Percentiles rank a stretch among this genome's conserved stretches.
Conservation (phyloP, 2,888 invertebrate genomes). For the Halocaridina rubra region DNA sequence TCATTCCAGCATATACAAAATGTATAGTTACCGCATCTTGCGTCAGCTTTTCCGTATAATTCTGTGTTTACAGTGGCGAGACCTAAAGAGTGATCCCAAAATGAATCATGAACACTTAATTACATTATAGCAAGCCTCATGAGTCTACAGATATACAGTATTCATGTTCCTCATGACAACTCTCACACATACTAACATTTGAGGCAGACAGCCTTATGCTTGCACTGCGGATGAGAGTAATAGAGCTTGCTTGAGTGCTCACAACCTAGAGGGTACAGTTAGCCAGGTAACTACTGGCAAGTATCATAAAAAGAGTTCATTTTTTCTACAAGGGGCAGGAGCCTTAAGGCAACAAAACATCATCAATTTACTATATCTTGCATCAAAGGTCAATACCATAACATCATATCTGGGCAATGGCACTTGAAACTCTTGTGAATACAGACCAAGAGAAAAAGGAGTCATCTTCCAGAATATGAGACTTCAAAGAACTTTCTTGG, state of each 20-base stretch:
- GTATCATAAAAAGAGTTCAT: no score
- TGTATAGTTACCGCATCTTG: no score
- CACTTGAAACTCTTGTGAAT: no score
- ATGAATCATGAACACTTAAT: conserved; percentile 23
- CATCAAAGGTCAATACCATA: no score
- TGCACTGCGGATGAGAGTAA: background rate
- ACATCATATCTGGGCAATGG: no score
- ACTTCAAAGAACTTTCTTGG: no score
- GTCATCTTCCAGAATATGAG: no score
- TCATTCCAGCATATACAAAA: no score
- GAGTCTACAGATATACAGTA: background rate
- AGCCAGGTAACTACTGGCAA: conserved; percentile 3
- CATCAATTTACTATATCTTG: no score
- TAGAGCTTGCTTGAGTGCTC: conserved; percentile 28
- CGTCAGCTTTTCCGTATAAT: background rate
- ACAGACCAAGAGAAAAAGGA: no score
- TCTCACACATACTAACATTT: background rate
- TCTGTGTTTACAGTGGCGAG: conserved; percentile 7
- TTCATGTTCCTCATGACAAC: conserved; percentile 5
- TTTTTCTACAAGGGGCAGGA: no score
- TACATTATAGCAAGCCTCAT: background rate
- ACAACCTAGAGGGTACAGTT: conserved; percentile 29
- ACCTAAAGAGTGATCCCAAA: conserved; percentile 20
- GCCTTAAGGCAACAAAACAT: no score
- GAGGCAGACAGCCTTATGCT: background rate